A percentile compares a stretch with the other conserved stretches of the same genome.
These are phyloP conservation scores for Meriones psammophilus DNA, from an alignment of 2,797 vertebrate species.

Conservation along the genomic window DNA sequence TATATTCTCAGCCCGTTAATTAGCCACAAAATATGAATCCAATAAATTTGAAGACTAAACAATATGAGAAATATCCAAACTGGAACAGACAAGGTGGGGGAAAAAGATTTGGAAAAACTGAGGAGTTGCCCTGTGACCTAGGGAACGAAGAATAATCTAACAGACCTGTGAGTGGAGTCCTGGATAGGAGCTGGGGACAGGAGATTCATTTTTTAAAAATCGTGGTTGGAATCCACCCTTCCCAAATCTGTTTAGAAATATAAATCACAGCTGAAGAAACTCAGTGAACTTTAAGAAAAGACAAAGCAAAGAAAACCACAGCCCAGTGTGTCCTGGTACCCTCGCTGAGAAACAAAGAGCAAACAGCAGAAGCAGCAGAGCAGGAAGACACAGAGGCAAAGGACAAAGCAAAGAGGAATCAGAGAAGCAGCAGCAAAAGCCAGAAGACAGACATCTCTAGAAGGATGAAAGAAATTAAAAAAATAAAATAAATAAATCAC, in stretches of 20 bases:
- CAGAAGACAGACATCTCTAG: neutral
- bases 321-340: neutral
- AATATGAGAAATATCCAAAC: neutral
- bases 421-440: neutral
- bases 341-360: neutral
- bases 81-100: neutral
- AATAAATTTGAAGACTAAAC: neutral
- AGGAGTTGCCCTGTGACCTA: neutral
- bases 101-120: neutral
- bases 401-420: neutral
- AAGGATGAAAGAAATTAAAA: neutral
- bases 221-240: neutral
- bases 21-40: neutral
- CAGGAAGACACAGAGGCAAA: neutral
- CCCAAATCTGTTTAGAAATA: constrained; percentile 19
- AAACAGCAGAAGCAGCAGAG: neutral
- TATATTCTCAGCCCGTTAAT: neutral
- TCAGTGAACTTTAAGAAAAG: neutral
- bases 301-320: neutral
- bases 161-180: neutral
- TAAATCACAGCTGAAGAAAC: constrained; percentile 32
- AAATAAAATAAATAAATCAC: neutral
- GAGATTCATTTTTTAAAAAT: neutral
- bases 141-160: neutral
- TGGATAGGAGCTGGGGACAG: neutral